These are phyloP conservation scores for Dryobota labecula DNA, from an alignment of 2,888 invertebrate genomes.

Conservation along the genomic window DNA sequence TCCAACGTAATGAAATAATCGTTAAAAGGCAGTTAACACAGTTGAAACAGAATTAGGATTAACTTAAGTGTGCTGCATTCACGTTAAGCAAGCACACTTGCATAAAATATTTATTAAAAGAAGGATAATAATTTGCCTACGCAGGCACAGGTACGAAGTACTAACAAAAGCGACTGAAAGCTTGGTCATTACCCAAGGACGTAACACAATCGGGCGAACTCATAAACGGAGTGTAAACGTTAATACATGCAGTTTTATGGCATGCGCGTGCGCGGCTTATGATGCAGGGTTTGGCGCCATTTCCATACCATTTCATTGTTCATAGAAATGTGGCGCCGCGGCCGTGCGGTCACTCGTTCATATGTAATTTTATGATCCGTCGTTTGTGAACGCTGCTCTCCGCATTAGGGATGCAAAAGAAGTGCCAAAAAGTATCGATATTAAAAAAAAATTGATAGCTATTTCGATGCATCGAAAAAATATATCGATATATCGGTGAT, in stretches of 20 bases:
- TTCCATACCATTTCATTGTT: slow-evolving; percentile 87
- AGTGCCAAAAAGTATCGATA: too few species aligned
- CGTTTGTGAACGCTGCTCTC: slow-evolving; percentile 81
- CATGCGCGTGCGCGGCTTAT: slow-evolving; percentile 81
- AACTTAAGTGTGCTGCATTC: slow-evolving; percentile 24
- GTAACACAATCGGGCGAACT: slow-evolving; percentile 73
- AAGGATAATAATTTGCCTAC: slow-evolving; percentile 30
- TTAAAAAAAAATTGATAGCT: too few species aligned
- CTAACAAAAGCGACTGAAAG: slow-evolving; percentile 53
- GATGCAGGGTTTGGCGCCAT: slow-evolving; percentile 86
- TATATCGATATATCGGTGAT: too few species aligned
- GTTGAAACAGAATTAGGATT: slow-evolving; percentile 38
- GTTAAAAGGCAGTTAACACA: slow-evolving; percentile 53
- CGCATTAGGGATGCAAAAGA: too few species aligned
- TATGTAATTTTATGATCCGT: slow-evolving; percentile 86
- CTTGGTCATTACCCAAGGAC: slow-evolving; percentile 75
- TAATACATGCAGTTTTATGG: slow-evolving; percentile 78
- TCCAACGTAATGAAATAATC: slow-evolving; percentile 50
- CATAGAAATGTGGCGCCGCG: slow-evolving; percentile 87
- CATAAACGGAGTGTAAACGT: slow-evolving; percentile 73
- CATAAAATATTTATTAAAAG: slow-evolving; percentile 39
- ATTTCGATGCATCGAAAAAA: too few species aligned
- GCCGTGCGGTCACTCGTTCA: slow-evolving; percentile 82
- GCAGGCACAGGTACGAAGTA: slow-evolving; percentile 13
- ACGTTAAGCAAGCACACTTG: slow-evolving; percentile 30